Conservation (phyloP, 2,113 vertebrate species). For the Eleginops maclovinus region DNA sequence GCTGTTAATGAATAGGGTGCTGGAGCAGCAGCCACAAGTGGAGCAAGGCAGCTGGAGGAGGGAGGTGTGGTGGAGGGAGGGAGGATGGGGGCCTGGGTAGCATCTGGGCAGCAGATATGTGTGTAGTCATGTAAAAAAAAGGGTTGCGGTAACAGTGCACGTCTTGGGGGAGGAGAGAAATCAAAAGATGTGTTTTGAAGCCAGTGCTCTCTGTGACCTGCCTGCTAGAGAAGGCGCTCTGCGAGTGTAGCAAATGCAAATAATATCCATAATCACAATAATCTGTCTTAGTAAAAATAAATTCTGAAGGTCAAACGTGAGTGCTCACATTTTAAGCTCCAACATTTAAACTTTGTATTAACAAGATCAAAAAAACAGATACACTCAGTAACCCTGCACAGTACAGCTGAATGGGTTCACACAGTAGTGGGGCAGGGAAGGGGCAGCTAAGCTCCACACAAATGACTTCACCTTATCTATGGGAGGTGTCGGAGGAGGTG, state of each 20-base stretch:
- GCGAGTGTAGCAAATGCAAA: constrained; percentile 26
- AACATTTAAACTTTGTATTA: constrained; percentile 24
- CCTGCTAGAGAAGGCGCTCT: constrained; percentile 12
- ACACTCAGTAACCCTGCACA: constrained; percentile 25
- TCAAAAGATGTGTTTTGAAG: constrained; percentile 63
- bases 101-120: constrained; percentile 78
- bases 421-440: constrained; percentile 3
- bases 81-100: constrained; percentile 40
- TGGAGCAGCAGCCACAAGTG: constrained; percentile 76
- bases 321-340: constrained; percentile 39
- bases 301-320: constrained; percentile 42
- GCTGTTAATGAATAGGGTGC: constrained; percentile 84
- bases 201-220: constrained; percentile 55
- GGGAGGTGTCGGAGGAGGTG: constrained; percentile 68
- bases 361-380: constrained; percentile 41
- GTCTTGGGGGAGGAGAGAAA: constrained; percentile 60
- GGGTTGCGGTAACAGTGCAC: constrained; percentile 60
- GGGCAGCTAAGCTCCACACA: constrained; percentile 58
- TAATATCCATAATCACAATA: constrained; percentile 27
- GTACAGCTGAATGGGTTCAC: neutral
- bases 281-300: constrained; percentile 14
- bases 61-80: constrained; percentile 25
- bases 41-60: constrained; percentile 65
- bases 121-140: constrained; percentile 77
- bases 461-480: constrained; percentile 62